Conservation (phyloP, 30 jellyfish, hydroid and myxozoan species). For the Chironex yamaguchii region DNA sequence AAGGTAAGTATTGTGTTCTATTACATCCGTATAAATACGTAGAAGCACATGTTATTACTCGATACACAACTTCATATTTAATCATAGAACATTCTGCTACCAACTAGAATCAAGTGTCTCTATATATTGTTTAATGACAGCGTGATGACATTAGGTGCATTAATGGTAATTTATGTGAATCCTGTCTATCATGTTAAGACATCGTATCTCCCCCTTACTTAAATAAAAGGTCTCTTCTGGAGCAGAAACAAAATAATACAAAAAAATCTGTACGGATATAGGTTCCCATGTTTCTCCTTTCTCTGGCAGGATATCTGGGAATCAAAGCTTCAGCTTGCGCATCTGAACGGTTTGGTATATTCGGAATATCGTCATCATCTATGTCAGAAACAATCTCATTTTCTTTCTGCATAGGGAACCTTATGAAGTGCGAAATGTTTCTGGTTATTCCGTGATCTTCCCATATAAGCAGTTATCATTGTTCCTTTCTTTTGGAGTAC, state of each 20-base stretch:
- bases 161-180: too few species aligned
- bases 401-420: slow-evolving; percentile 50
- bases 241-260: not conserved
- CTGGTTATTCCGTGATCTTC: slow-evolving; percentile 34
- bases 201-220: slow-evolving; percentile 14
- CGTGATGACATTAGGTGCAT: too few species aligned
- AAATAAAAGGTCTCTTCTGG: not conserved
- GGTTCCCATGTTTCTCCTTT: slow-evolving; percentile 32
- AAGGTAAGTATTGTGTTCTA: too few species aligned
- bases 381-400: slow-evolving; percentile 32
- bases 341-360: slow-evolving; percentile 35
- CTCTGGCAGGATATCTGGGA: slow-evolving; percentile 49
- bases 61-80: too few species aligned
- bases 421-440: slow-evolving; percentile 34
- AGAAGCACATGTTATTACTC: too few species aligned
- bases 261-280: not conserved
- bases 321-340: slow-evolving; percentile 34
- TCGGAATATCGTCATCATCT: slow-evolving; percentile 28
- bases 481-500: slow-evolving; percentile 60
- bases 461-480: slow-evolving; percentile 28
- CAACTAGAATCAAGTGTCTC: too few species aligned
- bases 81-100: too few species aligned
- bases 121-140: too few species aligned
- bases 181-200: too few species aligned
- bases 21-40: too few species aligned